A percentile compares a stretch with the other conserved stretches of the same genome.
Evolutionary conservation across 2,797 vertebrate genomes (phyloP).

Genomic region (Scomberomorus guttatus): DNA sequence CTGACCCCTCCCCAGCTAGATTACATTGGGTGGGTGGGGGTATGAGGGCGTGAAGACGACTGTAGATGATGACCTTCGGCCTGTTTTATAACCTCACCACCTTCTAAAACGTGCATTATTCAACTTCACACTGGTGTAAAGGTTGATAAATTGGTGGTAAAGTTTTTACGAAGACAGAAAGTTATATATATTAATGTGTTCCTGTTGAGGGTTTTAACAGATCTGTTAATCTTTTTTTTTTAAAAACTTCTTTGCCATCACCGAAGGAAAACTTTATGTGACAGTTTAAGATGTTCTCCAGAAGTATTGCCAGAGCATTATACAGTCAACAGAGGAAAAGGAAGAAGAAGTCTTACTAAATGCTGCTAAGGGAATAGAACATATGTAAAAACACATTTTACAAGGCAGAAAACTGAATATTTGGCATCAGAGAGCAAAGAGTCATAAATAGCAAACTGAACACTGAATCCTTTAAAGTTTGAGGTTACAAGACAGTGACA

Average conservation of each 20-base stretch:
- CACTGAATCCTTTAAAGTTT: not conserved
- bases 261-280: no score
- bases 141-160: not conserved
- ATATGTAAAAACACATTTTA: no score
- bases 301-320: no score
- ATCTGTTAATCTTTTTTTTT: not conserved
- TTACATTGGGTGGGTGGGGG: conserved; percentile 45
- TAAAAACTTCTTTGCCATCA: no score
- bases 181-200: no score
- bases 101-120: not conserved
- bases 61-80: conserved; percentile 52
- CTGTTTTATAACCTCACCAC: conserved; percentile 32
- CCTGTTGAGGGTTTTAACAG: no score
- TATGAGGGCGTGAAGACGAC: no score
- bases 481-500: not conserved
- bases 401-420: no score
- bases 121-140: conserved; percentile 2
- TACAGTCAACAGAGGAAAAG: no score
- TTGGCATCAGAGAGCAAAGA: not conserved
- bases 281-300: no score
- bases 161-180: not conserved
- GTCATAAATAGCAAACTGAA: not conserved
- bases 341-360: no score
- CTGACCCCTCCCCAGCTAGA: conserved; percentile 66
- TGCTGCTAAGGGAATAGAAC: no score